These are phyloP conservation scores for Anhinga anhinga DNA, from an alignment of 2,113 vertebrate genomes.

Conservation along the genomic window DNA sequence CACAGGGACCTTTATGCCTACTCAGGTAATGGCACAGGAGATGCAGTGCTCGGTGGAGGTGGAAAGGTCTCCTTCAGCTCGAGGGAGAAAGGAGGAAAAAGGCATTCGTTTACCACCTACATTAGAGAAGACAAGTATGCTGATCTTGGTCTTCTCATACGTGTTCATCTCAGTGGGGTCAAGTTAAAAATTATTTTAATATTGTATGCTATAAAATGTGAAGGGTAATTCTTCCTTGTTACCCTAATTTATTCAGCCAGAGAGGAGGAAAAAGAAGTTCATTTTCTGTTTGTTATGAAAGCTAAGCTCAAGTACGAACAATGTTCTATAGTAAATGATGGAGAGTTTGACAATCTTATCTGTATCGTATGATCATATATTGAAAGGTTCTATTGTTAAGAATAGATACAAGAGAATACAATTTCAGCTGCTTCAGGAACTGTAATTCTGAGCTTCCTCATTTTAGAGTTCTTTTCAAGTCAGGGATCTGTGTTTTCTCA, in stretches of 20 bases:
- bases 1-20: not conserved
- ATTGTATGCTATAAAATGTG: not conserved
- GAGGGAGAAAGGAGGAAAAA: not conserved
- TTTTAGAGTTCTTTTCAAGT: constrained; percentile 14
- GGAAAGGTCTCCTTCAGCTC: constrained; percentile 1
- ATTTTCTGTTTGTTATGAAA: constrained; percentile 62
- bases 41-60: not conserved
- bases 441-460: constrained; percentile 36
- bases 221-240: not conserved
- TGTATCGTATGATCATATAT: constrained; percentile 31
- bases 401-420: constrained; percentile 37
- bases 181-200: constrained; percentile 2
- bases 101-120: not conserved
- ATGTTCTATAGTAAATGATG: constrained; percentile 36
- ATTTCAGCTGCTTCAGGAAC: not conserved
- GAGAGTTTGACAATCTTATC: constrained; percentile 62
- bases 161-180: not conserved
- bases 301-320: constrained; percentile 40
- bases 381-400: constrained; percentile 62
- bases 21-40: not conserved
- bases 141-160: not conserved
- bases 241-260: constrained; percentile 30
- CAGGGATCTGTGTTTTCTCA: not conserved
- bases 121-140: not conserved
- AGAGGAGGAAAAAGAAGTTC: not conserved